Conservation (phyloP, 2,113 vertebrate species). For the Anolis sagrei region DNA sequence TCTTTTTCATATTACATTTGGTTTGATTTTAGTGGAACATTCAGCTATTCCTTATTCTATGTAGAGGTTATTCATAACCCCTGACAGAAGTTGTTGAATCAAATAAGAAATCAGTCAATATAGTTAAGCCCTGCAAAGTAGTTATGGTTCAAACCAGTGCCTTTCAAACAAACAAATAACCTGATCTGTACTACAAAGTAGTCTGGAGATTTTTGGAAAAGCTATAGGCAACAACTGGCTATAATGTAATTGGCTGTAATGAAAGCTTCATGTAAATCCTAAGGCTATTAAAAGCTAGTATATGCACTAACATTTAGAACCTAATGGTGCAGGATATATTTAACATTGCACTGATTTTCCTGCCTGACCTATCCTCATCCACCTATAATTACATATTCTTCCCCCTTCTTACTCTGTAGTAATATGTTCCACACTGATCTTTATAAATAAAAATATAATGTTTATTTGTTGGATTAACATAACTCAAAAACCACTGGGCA, state of each 20-base stretch:
- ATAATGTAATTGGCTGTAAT: not conserved
- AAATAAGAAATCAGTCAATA: not conserved
- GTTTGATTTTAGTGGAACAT: not conserved
- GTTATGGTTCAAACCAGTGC: not conserved
- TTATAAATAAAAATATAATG: too few species aligned
- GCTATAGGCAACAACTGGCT: not conserved
- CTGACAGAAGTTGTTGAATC: not conserved
- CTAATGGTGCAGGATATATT: not conserved
- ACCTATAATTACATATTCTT: not conserved
- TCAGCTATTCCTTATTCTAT: not conserved
- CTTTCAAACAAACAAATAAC: not conserved
- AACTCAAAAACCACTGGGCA: too few species aligned
- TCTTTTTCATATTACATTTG: not conserved
- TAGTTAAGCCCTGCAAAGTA: not conserved
- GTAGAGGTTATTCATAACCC: constrained; percentile 1
- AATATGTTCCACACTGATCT: not conserved
- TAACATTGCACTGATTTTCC: not conserved
- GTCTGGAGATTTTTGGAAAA: not conserved
- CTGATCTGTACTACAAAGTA: not conserved
- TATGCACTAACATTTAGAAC: not conserved
- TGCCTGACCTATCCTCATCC: not conserved
- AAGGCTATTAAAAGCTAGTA: not conserved
- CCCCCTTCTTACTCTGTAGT: not conserved
- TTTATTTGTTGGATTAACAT: too few species aligned
- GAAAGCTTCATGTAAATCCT: not conserved